phyloP scores from a whole-genome alignment of 2,113 vertebrate species.

The Trochalopteron elliotii region DNA sequence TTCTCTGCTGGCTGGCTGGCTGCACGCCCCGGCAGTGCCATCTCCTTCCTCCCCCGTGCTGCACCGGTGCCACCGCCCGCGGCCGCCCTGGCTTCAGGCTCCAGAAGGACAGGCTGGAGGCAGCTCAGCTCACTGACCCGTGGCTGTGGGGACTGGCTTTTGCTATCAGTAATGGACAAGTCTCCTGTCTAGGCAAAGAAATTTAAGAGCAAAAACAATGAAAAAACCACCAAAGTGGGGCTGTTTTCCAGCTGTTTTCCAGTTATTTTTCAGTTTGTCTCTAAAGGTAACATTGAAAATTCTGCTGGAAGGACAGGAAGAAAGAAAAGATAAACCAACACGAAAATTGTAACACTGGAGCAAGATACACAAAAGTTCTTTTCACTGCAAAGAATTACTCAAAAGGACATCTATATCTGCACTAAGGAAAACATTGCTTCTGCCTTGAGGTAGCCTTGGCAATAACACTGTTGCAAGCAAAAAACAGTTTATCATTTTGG shows the following conservation, averaged over 20 bases:
- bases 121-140: background rate
- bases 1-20: background rate
- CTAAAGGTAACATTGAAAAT: background rate
- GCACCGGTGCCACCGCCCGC: rapidly evolving
- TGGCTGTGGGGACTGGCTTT: background rate
- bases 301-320: background rate
- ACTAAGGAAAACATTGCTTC: background rate
- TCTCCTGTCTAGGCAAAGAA: background rate
- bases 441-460: background rate
- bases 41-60: background rate
- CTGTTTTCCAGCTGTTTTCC: background rate
- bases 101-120: background rate
- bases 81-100: background rate
- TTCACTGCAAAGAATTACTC: background rate
- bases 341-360: background rate
- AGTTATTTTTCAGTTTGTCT: background rate
- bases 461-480: background rate
- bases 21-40: rapidly evolving
- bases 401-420: background rate
- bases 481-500: background rate
- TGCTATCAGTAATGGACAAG: background rate
- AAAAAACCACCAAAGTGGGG: background rate
- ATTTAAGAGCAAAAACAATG: background rate
- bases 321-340: background rate
- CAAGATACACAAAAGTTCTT: background rate